Base-by-base conservation (phyloP, 2,888 invertebrate genomes). In the Crepidodera aurea region DNA sequence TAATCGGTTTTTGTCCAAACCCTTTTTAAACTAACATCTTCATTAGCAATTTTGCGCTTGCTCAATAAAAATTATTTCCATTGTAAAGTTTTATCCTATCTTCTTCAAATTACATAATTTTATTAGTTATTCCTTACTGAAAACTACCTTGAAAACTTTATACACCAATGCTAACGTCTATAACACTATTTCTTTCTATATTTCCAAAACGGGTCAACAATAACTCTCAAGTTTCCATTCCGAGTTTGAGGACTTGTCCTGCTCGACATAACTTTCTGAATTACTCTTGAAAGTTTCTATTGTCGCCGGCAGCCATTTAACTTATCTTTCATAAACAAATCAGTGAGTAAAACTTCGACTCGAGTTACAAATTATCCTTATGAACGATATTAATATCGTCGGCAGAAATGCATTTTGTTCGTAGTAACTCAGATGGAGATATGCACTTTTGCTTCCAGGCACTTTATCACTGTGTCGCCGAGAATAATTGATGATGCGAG, bases 201-300 rank as follows among this genome's bases (percentile, higher is more conserved):
- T 44, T 44, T 19, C 12, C 10, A 44, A 44, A 44, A 44, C n/a
- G 18, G 12, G 12, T 5, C 44, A 22, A 44, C 44, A 44, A 44
- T 44, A 44, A 44, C 10, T 44, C 16, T 18, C 12, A n/a, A 19
- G 10, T 16, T 8, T 44, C 13, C 18, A 44, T 8, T 44, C 13
- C 18, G 22, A 19, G 22, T 8, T 44, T 8, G 8, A 44, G 12
- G 12, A 44, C 10, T 44, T 12, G 44, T 19, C 44, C 10, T 22
- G 18, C 16, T 16, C 19, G n/a, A n/a, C 15, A 27, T 25, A 48
- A 48, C 27, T 48, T 48, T 48, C n/a, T 27, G 48, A 48, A 48
- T 25, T 48, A 25, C n/a, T n/a, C 48, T 42, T 48, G 48, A 48
- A 48, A 48, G 25, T 48, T 48, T 48, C 48, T 13, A 48, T 13